Percentiles rank a stretch among this genome's conserved stretches.
These are phyloP conservation scores for Ameiurus melas DNA, from an alignment of 2,113 vertebrate genomes.

Conservation along the genomic window DNA sequence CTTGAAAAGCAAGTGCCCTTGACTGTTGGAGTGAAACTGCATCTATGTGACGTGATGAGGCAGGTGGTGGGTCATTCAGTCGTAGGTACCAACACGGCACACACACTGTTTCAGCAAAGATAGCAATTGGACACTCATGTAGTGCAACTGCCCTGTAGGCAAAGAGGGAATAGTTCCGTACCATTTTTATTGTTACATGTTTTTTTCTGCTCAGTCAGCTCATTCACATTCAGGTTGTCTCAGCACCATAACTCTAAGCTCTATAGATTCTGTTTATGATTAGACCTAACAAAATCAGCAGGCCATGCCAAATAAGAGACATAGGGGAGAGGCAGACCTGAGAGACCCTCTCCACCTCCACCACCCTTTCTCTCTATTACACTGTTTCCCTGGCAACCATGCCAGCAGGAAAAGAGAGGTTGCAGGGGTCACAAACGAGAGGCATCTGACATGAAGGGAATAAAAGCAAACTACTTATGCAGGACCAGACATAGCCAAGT, in stretches of 20 bases:
- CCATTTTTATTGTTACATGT: conserved; percentile 52
- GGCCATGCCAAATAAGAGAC: conserved; percentile 24
- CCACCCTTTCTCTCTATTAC: conserved; percentile 59
- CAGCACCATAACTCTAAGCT: conserved; percentile 12
- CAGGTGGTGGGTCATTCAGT: conserved; percentile 7
- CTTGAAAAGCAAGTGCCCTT: not conserved
- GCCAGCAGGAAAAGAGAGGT: conserved; percentile 59
- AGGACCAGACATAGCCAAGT: conserved; percentile 45
- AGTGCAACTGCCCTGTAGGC: conserved; percentile 58
- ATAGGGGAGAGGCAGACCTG: conserved; percentile 11
- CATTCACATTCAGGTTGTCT: conserved; percentile 59
- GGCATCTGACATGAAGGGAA: conserved; percentile 44
- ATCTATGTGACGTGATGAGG: conserved; percentile 26
- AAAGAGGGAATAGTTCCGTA: conserved; percentile 61
- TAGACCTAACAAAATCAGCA: not conserved
- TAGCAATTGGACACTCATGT: conserved; percentile 51
- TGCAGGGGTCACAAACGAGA: conserved; percentile 62
- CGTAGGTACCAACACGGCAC: not conserved
- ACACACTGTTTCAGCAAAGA: not conserved
- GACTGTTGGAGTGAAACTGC: not conserved
- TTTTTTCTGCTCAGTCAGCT: conserved; percentile 56
- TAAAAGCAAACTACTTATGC: conserved; percentile 51
- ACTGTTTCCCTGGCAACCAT: conserved; percentile 72
- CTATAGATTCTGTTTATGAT: conserved; percentile 19
- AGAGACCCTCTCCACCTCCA: conserved; percentile 53